Evolutionary conservation across 2,113 vertebrate species (phyloP).

Genomic region (Salvelinus alpinus): DNA sequence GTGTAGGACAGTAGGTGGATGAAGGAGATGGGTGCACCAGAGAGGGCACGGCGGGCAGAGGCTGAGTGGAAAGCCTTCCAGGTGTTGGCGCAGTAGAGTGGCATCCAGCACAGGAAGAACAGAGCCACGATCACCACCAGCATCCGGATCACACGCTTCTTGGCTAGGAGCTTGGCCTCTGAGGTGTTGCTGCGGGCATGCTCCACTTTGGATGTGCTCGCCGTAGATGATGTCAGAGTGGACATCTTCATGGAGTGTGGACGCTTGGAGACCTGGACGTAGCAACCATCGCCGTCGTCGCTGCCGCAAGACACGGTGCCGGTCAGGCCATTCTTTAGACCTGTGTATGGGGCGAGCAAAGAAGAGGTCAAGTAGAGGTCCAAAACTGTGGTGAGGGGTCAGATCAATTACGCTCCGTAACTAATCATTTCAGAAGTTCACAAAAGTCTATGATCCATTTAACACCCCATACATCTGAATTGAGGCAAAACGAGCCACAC

Average conservation of each 20-base stretch:
- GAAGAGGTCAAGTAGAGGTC: neutral
- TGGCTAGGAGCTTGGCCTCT: constrained; percentile 87
- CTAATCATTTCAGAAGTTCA: neutral
- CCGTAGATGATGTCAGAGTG: constrained; percentile 56
- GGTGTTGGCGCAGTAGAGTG: constrained; percentile 88
- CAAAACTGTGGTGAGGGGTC: constrained; percentile 7
- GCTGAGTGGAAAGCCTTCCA: constrained; percentile 86
- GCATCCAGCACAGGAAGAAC: constrained; percentile 96
- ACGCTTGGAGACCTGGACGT: constrained; percentile 77
- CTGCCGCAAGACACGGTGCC: constrained; percentile 29
- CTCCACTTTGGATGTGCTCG: constrained; percentile 58
- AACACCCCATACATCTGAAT: neutral
- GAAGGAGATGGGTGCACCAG: constrained; percentile 90
- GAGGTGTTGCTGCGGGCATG: constrained; percentile 77
- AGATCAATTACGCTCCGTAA: no score
- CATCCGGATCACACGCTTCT: constrained; percentile 94
- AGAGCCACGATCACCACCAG: constrained; percentile 89
- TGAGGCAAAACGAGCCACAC: neutral
- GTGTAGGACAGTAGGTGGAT: constrained; percentile 90
- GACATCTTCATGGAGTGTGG: constrained; percentile 83
- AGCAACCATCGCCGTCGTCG: constrained; percentile 88
- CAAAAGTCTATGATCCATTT: neutral
- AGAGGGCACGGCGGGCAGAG: constrained; percentile 78
- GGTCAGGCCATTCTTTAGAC: constrained; percentile 62
- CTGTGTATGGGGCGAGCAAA: constrained; percentile 43